Conservation (phyloP, 2,113 vertebrate species). For the Donacobius atricapilla region DNA sequence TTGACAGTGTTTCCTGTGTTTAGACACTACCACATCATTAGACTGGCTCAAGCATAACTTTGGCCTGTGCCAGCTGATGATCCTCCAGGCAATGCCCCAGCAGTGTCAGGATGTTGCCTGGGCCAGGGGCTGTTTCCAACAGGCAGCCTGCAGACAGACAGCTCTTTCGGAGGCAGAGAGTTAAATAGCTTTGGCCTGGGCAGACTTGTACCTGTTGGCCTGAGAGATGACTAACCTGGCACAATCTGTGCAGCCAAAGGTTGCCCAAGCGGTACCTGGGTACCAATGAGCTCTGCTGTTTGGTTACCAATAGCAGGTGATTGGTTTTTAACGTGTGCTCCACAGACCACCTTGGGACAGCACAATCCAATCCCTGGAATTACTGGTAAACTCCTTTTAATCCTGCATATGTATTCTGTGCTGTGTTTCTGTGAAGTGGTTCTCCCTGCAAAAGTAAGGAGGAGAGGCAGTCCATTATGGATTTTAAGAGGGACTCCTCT, state of each 20-base stretch:
- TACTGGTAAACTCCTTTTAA: background rate
- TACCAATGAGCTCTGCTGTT: background rate
- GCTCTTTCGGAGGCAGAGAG: background rate
- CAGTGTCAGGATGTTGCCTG: background rate
- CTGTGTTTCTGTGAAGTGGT: background rate
- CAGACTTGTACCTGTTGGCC: background rate
- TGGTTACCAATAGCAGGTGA: background rate
- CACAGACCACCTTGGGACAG: background rate
- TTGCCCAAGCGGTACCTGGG: background rate
- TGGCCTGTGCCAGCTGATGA: background rate
- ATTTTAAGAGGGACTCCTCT: background rate
- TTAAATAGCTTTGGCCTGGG: background rate
- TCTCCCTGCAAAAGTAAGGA: background rate
- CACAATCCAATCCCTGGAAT: background rate
- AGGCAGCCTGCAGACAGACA: background rate
- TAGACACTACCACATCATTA: background rate
- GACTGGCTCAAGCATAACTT: background rate
- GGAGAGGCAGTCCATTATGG: background rate
- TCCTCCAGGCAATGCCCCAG: background rate
- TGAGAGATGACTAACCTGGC: background rate
- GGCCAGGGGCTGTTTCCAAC: background rate
- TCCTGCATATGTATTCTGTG: background rate
- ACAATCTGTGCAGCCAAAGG: background rate
- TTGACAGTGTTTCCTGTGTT: background rate
- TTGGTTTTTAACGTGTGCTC: background rate